A percentile compares a stretch with the other conserved stretches of the same genome.
Conservation (phyloP, 2,888 invertebrate species). For the Lochmaea capreae region DNA sequence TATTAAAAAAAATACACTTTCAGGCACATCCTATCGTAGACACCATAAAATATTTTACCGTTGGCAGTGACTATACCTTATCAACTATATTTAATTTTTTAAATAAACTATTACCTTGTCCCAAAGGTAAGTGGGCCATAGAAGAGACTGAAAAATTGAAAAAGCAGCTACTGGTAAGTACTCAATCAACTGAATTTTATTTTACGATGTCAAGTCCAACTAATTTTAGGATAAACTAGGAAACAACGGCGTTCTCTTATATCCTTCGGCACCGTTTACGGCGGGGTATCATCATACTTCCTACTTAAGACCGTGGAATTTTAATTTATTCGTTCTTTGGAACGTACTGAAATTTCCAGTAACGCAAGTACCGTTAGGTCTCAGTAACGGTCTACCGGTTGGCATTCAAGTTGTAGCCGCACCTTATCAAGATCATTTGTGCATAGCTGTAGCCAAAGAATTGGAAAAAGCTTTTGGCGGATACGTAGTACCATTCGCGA, state of each 20-base stretch:
- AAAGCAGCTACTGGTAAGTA: slow-evolving; percentile 71
- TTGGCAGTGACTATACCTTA: slow-evolving; percentile 72
- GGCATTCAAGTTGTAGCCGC: slow-evolving; percentile 85
- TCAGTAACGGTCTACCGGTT: slow-evolving; percentile 79
- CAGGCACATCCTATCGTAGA: slow-evolving; percentile 69
- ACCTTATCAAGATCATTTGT: slow-evolving; percentile 77
- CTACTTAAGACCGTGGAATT: slow-evolving; percentile 83
- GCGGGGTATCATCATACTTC: slow-evolving; percentile 87
- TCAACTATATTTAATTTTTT: slow-evolving; percentile 76
- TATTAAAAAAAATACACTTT: slow-evolving; percentile 35
- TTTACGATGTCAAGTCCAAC: too few species aligned
- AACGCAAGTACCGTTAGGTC: slow-evolving; percentile 86
- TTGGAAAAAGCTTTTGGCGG: slow-evolving; percentile 79
- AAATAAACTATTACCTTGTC: slow-evolving; percentile 75
- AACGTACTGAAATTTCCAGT: slow-evolving; percentile 86
- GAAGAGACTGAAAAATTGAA: slow-evolving; percentile 70
- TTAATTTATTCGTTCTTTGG: slow-evolving; percentile 86
- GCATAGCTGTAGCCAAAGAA: slow-evolving; percentile 79
- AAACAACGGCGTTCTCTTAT: slow-evolving; percentile 83
- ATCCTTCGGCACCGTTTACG: slow-evolving; percentile 82
- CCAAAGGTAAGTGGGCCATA: slow-evolving; percentile 74
- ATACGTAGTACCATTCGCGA: slow-evolving; percentile 71
- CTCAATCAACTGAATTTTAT: too few species aligned
- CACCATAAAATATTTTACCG: slow-evolving; percentile 74
- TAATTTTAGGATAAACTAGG: slow-evolving; percentile 75